Percentiles rank a stretch among this genome's conserved stretches.
Evolutionary conservation across 2,113 vertebrate species (phyloP).

Genomic region (Pelobates fuscus): DNA sequence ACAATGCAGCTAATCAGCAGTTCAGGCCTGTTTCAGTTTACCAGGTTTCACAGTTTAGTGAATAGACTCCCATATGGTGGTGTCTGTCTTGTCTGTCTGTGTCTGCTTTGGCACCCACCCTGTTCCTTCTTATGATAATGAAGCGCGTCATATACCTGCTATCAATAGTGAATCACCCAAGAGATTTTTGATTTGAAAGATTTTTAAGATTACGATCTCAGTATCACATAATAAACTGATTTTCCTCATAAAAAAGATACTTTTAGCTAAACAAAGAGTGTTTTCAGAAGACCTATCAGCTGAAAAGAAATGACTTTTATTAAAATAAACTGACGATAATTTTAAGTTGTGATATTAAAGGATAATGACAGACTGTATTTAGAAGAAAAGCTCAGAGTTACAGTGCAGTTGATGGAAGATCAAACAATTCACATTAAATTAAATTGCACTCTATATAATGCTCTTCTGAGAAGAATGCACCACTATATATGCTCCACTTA

Average conservation of each 20-base stretch:
- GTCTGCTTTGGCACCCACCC: no score
- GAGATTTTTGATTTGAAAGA: conserved; percentile 14
- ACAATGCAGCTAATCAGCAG: no score
- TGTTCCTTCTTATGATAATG: no score
- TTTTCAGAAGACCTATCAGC: conserved; percentile 20
- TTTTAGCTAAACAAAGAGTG: conserved; percentile 34
- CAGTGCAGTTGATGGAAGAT: conserved; percentile 35
- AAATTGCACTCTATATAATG: conserved; percentile 9
- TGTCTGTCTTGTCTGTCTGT: no score
- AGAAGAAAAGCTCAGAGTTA: conserved; percentile 18
- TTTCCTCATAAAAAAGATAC: conserved; percentile 18
- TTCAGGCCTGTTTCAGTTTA: no score
- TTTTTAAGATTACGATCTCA: neutral
- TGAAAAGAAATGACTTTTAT: conserved; percentile 33
- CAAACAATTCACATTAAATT: conserved; percentile 37
- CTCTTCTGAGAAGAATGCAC: neutral
- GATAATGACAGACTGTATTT: conserved; percentile 47
- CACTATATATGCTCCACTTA: neutral
- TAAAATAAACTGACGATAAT: conserved; percentile 2
- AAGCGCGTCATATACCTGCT: neutral
- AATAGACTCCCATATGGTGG: no score
- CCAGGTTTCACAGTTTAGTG: no score
- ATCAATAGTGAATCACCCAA: neutral
- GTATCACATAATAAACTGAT: conserved; percentile 7
- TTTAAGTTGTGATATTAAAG: conserved; percentile 36